Percentiles rank a stretch among this genome's conserved stretches.
These are phyloP conservation scores for Chironomus tepperi DNA, from an alignment of 1,140 invertebrate genomes.

Conservation along the genomic window DNA sequence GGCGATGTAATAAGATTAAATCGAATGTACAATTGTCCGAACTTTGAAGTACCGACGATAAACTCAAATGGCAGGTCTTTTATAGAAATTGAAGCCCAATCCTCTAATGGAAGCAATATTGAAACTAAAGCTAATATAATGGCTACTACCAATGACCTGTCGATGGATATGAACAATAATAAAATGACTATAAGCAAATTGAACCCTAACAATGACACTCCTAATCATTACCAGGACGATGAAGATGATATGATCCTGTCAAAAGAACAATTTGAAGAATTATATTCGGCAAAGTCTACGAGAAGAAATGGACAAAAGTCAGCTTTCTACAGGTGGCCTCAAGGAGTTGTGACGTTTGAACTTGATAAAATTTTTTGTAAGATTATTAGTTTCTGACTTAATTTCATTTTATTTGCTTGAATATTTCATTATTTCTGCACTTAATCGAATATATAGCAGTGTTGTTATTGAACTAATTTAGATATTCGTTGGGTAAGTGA, in stretches of 20 bases:
- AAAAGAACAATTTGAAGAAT: not conserved
- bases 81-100: not conserved
- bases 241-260: constrained; percentile 13
- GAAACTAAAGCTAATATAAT: not conserved
- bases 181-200: not conserved
- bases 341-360: not conserved
- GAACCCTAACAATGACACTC: not conserved
- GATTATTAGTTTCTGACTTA: not conserved
- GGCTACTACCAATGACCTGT: not conserved
- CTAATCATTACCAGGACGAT: too few species aligned
- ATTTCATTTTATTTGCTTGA: too few species aligned
- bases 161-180: not conserved
- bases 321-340: not conserved
- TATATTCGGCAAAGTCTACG: not conserved
- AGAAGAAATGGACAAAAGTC: not conserved
- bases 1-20: constrained; percentile 3
- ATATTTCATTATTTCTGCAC: too few species aligned
- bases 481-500: too few species aligned
- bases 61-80: not conserved
- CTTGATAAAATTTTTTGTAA: not conserved
- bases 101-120: not conserved
- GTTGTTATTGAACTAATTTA: too few species aligned
- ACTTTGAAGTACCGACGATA: not conserved
- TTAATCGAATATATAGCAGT: too few species aligned
- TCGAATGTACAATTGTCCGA: not conserved